These are phyloP conservation scores for Hirtodrosophila cameraria DNA, from an alignment of 2,888 invertebrate species.

Conservation along the genomic window DNA sequence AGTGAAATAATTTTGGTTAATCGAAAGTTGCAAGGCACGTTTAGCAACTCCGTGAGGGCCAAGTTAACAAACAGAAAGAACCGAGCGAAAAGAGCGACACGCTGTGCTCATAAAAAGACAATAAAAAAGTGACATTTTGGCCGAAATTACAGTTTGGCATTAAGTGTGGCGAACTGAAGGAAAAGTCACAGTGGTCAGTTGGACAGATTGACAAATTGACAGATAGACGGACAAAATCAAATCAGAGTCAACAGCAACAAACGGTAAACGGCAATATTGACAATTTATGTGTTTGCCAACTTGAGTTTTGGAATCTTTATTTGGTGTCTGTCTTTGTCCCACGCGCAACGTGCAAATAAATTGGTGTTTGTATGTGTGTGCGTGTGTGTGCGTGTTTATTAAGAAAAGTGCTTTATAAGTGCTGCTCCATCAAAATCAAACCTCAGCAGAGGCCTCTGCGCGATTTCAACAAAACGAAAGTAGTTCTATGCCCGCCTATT, in stretches of 20 bases:
- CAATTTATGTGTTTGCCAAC: constrained; percentile 63
- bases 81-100: no score
- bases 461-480: constrained; percentile 69
- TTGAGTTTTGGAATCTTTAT: constrained; percentile 55
- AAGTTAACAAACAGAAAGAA: no score
- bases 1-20: constrained; percentile 78
- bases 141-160: constrained; percentile 59
- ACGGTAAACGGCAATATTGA: constrained; percentile 62
- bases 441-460: constrained; percentile 38
- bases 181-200: constrained; percentile 22
- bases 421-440: constrained; percentile 71
- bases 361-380: background rate
- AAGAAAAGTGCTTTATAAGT: constrained; percentile 70
- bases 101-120: constrained; percentile 75
- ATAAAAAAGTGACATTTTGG: constrained; percentile 78
- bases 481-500: constrained; percentile 69
- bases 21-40: constrained; percentile 76
- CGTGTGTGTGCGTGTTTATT: constrained; percentile 23
- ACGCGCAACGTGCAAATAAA: constrained; percentile 45
- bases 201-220: constrained; percentile 18
- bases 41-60: constrained; percentile 59
- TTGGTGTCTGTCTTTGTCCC: constrained; percentile 58
- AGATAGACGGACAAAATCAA: constrained; percentile 51
- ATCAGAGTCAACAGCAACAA: constrained; percentile 58
- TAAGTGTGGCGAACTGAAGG: constrained; percentile 43